Conservation (phyloP, 2,797 vertebrate genomes). For the Mormyrus proboscirostris region DNA sequence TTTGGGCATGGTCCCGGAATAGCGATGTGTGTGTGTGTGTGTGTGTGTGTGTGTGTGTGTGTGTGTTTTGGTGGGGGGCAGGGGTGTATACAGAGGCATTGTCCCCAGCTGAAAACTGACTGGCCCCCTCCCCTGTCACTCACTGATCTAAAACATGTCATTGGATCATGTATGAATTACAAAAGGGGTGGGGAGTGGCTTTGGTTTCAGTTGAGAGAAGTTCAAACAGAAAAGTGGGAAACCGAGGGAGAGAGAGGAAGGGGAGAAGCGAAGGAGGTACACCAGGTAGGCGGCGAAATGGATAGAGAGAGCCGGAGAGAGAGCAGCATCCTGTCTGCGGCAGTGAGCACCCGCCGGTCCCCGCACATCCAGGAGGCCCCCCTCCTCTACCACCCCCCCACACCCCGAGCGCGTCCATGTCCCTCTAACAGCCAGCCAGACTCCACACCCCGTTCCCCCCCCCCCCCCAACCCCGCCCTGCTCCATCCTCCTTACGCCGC, state of each 20-base stretch:
- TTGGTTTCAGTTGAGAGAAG: not conserved
- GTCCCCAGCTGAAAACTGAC: not conserved
- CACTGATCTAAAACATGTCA: not conserved
- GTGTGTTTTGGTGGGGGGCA: not conserved
- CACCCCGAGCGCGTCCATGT: not conserved
- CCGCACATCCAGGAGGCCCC: constrained; percentile 27
- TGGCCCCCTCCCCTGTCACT: not conserved
- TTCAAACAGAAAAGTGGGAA: not conserved
- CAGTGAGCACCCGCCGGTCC: not conserved
- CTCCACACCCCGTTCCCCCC: not conserved
- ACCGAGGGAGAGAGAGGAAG: not conserved
- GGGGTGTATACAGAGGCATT: not conserved
- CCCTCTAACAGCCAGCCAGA: not conserved
- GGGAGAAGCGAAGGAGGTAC: not conserved
- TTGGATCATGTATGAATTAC: not conserved
- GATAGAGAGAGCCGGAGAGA: constrained; percentile 10
- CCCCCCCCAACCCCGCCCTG: constrained; percentile 2
- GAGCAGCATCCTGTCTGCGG: not conserved
- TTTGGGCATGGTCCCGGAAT: not conserved
- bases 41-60: not conserved
- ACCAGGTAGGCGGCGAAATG: not conserved
- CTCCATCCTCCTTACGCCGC: constrained; percentile 26
- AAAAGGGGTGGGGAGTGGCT: not conserved
- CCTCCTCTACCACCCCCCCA: not conserved
- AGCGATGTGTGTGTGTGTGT: not conserved